phyloP scores from a whole-genome alignment of 2,113 vertebrate species.

The Prionailurus bengalensis region DNA sequence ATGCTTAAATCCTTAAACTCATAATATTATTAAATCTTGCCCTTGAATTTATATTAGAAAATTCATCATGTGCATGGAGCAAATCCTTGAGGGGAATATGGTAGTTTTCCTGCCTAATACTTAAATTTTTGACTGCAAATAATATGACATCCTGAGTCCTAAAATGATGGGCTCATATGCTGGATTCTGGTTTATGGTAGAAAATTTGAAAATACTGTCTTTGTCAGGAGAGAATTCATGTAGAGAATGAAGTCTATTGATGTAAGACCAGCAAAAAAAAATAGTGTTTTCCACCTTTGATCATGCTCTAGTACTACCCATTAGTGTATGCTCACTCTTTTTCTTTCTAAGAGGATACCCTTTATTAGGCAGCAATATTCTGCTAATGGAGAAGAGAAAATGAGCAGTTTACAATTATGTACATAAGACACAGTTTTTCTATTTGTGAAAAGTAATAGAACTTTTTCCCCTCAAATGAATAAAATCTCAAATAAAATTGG shows the following conservation, averaged over 20 bases:
- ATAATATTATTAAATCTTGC: conserved; percentile 1
- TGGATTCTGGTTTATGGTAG: background rate
- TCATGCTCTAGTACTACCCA: conserved; percentile 56
- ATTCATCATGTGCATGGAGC: background rate
- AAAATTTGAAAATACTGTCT: conserved; percentile 48
- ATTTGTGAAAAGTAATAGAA: conserved; percentile 75
- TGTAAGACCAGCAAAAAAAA: background rate
- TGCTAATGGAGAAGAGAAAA: conserved; percentile 79
- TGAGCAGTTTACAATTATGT: conserved; percentile 74
- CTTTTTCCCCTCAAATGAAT: conserved; percentile 71
- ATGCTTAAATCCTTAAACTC: conserved; percentile 40
- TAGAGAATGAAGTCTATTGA: conserved; percentile 70
- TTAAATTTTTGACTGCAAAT: conserved; percentile 24
- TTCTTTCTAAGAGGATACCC: conserved; percentile 67
- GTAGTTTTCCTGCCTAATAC: background rate
- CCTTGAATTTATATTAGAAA: background rate
- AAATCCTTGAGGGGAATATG: background rate
- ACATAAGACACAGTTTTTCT: conserved; percentile 76
- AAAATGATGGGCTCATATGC: conserved; percentile 51
- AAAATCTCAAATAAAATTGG: conserved; percentile 78
- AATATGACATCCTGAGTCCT: background rate
- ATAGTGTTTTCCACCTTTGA: conserved; percentile 28
- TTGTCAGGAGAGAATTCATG: conserved; percentile 20
- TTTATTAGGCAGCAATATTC: conserved; percentile 76
- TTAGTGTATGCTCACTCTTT: conserved; percentile 62